Base-by-base conservation (phyloP, 2,113 vertebrate species). In the Maccullochella peelii region DNA sequence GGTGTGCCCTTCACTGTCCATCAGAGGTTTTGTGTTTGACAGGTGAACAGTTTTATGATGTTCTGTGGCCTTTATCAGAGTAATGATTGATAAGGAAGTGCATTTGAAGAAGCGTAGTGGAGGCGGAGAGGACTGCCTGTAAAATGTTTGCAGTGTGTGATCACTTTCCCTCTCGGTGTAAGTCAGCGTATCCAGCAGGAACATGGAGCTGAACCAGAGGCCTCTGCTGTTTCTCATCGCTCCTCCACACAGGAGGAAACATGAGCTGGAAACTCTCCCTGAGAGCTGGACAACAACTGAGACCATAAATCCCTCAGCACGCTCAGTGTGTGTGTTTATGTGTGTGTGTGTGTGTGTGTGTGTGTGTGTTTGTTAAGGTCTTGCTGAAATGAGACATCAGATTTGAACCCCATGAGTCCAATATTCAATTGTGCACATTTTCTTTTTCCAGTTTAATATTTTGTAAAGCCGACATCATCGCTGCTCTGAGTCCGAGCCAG, bases 291-390 rank as follows among this genome's bases (percentile, higher is more conserved):
- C 79, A 55, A 77, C 68, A 81, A 40, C 72, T 0, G 54, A 79
- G 80, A 77, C 55, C 74, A 79, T 70, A 72, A 83, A 83, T 76
- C 85, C 77, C 66, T 57, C 72, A 72, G 67, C 71, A 72, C 9
- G 1, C 73, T 72, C 73, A 20, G 6, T 62, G 47, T 59, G 40
- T 18, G 40, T 40, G 57, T 27, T 25, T 58, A 12, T 58, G n/a
- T 54, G 52, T 27, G 36, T 40, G 77, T 63, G 44, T 63, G 57
- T 30, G 67, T 59, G 65, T 23, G 33, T 36, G 68, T 27, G 11
- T 0, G 33, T 54, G 7, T 23, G 79, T n/a, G 42, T 50, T 12
- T 40, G 11, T 52, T 52, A 20, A 52, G 50, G 47, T 50, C 47
- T 3, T 25, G 9, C 10, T 75, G 72, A 76, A 85, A 54, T 76